Evolutionary conservation across 2,797 vertebrate genomes (phyloP).

Genomic region (Tokudaia muenninki): DNA sequence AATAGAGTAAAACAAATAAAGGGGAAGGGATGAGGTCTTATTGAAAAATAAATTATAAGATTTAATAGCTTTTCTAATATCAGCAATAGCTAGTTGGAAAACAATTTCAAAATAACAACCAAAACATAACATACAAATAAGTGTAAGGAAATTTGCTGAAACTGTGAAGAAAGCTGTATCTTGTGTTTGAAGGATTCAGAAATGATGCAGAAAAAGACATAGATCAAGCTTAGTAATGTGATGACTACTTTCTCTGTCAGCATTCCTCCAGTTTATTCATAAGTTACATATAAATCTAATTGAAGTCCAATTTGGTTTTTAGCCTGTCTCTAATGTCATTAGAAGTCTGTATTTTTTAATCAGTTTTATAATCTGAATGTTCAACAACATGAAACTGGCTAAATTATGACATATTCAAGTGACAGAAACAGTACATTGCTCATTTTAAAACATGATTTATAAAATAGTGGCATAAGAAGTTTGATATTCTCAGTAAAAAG

Average conservation of each 20-base stretch:
- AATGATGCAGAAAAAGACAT: conserved; percentile 24
- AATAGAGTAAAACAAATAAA: conserved; percentile 59
- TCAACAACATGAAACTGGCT: not conserved
- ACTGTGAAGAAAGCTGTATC: conserved; percentile 53
- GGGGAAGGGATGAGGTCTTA: not conserved
- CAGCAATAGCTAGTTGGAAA: conserved; percentile 52
- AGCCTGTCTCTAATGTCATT: conserved; percentile 48
- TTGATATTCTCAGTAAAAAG: conserved; percentile 44
- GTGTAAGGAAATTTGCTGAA: conserved; percentile 66
- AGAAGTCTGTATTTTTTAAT: conserved; percentile 15
- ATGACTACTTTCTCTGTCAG: not conserved
- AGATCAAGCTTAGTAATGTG: not conserved
- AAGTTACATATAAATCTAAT: conserved; percentile 53
- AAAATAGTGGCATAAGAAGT: not conserved
- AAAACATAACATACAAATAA: conserved; percentile 70
- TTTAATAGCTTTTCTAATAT: conserved; percentile 68
- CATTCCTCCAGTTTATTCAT: conserved; percentile 23
- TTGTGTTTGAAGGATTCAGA: conserved; percentile 26
- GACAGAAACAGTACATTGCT: not conserved
- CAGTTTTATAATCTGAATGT: conserved; percentile 27
- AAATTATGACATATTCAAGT: not conserved
- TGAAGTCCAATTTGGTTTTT: conserved; percentile 45
- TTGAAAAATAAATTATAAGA: conserved; percentile 65
- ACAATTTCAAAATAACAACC: conserved; percentile 66
- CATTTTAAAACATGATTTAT: conserved; percentile 40